Evolutionary conservation across 2,113 vertebrate genomes (phyloP).

Genomic region (Saiga tatarica): DNA sequence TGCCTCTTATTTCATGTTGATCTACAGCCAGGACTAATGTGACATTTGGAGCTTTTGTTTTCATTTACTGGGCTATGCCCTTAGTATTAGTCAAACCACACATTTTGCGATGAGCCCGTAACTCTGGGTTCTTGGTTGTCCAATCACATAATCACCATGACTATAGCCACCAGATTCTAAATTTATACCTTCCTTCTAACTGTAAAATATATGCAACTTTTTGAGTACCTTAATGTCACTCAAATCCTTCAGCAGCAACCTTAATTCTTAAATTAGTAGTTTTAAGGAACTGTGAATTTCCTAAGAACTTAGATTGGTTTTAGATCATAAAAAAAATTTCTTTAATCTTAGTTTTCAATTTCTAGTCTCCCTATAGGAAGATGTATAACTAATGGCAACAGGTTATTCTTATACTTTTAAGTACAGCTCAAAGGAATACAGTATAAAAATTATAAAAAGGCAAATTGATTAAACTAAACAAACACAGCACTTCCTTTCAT

Average conservation of each 20-base stretch:
- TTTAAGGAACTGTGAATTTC: constrained; percentile 20
- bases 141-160: not conserved
- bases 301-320: not conserved
- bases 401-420: constrained; percentile 15
- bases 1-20: not conserved
- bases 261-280: not conserved
- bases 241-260: constrained; percentile 18
- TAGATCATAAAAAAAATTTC: not conserved
- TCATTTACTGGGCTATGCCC: not conserved
- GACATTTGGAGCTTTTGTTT: not conserved
- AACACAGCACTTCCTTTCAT: constrained; percentile 26
- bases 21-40: not conserved
- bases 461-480: constrained; percentile 12
- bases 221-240: not conserved
- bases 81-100: not conserved
- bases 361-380: not conserved
- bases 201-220: not conserved
- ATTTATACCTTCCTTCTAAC: not conserved
- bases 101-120: not conserved
- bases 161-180: not conserved
- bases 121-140: not conserved
- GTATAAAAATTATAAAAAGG: constrained; percentile 40
- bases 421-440: not conserved
- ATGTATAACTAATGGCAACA: not conserved
- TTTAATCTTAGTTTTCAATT: constrained; percentile 19